Percentiles rank a stretch among this genome's conserved stretches.
Conservation (phyloP, 2,888 invertebrate species). For the Apamea epomidion region DNA sequence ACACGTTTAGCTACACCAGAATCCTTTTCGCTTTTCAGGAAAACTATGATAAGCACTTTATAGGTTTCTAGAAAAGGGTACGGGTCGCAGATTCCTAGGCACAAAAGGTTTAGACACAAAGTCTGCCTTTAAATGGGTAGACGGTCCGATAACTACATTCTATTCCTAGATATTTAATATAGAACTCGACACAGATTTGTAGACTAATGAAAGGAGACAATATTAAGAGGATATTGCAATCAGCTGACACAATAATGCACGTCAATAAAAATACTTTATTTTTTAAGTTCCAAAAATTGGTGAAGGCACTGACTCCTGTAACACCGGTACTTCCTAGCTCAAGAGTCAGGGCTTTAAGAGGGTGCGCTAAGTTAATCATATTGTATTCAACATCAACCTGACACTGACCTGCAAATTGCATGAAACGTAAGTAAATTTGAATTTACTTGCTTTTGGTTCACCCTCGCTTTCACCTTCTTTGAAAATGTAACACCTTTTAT, state of each 20-base stretch:
- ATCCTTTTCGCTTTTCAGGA: conserved; percentile 48
- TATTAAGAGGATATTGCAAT: neutral
- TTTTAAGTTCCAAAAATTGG: neutral
- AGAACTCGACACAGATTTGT: neutral
- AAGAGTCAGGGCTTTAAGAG: neutral
- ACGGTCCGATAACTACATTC: conserved; percentile 37
- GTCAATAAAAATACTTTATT: neutral
- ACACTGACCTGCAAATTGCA: neutral
- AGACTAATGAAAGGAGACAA: neutral
- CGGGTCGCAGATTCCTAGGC: conserved; percentile 50
- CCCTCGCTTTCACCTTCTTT: neutral
- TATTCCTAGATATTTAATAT: neutral
- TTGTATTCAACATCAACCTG: neutral
- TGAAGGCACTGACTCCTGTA: neutral
- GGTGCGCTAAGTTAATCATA: neutral
- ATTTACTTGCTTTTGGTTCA: neutral
- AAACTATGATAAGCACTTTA: conserved; percentile 62
- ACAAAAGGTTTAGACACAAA: conserved; percentile 47
- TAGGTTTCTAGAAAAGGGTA: conserved; percentile 53
- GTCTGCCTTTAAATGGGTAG: conserved; percentile 26
- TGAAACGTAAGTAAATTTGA: neutral
- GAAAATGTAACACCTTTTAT: neutral
- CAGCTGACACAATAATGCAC: neutral
- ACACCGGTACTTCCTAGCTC: neutral
- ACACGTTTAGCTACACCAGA: conserved; percentile 40